phyloP scores from a whole-genome alignment of 2,888 invertebrate genomes.

The Acholoe squamosa region DNA sequence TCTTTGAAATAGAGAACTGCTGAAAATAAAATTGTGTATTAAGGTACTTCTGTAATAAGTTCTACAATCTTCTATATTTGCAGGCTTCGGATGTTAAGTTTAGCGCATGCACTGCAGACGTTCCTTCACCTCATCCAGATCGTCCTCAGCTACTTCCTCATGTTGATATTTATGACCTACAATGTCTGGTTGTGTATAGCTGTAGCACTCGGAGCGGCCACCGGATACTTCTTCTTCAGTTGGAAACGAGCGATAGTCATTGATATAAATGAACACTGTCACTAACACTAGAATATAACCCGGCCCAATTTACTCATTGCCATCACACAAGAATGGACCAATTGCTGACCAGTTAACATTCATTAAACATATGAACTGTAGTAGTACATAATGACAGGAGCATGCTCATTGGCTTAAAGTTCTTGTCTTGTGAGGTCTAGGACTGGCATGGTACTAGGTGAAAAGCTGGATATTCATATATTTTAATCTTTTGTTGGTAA shows the following conservation, averaged over 20 bases:
- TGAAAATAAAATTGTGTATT: no score
- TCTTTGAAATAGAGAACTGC: no score
- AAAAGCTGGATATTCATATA: no score
- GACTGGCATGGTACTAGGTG: no score
- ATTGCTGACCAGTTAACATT: background rate
- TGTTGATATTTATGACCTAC: constrained; percentile 98
- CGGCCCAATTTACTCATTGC: background rate
- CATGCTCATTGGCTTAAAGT: no score
- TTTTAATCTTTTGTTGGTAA: no score
- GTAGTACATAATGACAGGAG: no score
- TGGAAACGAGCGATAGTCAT: constrained; percentile 94
- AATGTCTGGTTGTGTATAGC: constrained; percentile 96
- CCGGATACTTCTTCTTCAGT: constrained; percentile 96
- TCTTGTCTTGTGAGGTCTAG: no score
- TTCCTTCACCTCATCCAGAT: constrained; percentile 94
- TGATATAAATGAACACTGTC: constrained; percentile 96
- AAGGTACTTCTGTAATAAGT: no score
- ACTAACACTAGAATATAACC: constrained; percentile 84
- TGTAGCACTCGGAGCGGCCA: constrained; percentile 92
- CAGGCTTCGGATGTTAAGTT: constrained; percentile 89
- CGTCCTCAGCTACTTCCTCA: constrained; percentile 94
- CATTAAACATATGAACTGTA: no score
- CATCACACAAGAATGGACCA: background rate
- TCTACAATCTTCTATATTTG: background rate
- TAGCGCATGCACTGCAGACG: constrained; percentile 93